Evolutionary conservation across 2,113 vertebrate genomes (phyloP).

Genomic region (Nipponia nippon): DNA sequence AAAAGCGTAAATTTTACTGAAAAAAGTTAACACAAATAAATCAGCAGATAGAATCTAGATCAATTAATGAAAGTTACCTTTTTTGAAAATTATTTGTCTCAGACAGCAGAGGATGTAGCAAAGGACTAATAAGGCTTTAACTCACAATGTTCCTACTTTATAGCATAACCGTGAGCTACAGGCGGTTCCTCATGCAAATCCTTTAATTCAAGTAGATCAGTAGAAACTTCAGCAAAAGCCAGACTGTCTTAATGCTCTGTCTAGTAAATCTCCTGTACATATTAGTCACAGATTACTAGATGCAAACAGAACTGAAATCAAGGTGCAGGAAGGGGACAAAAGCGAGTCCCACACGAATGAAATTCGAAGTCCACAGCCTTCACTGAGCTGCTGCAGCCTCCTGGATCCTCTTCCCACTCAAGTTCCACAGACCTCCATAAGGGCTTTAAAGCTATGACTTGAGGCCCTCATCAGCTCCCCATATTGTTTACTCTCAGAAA

Average conservation of each 20-base stretch:
- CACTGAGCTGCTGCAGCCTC: not conserved
- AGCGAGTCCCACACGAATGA: rapidly evolving
- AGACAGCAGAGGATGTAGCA: not conserved
- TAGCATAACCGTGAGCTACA: not conserved
- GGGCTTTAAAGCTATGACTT: not conserved
- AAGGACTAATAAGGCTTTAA: not conserved
- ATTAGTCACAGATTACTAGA: not conserved
- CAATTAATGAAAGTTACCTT: not conserved
- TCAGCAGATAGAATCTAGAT: not conserved
- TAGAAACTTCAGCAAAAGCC: not conserved
- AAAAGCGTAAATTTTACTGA: not conserved
- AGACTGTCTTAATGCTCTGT: not conserved
- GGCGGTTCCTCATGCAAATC: not conserved
- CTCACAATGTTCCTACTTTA: not conserved
- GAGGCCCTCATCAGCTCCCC: not conserved
- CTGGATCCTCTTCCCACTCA: not conserved
- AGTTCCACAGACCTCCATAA: not conserved
- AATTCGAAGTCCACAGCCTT: not conserved
- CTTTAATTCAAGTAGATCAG: not conserved
- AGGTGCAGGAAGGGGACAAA: not conserved
- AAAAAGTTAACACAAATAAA: not conserved
- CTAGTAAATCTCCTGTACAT: not conserved
- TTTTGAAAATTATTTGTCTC: not conserved
- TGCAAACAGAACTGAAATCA: not conserved
- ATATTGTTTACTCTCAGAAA: not conserved